Percentiles rank a stretch among this genome's conserved stretches.
Conservation (phyloP, 2,888 invertebrate species). For the Rhabditoides inermis region DNA sequence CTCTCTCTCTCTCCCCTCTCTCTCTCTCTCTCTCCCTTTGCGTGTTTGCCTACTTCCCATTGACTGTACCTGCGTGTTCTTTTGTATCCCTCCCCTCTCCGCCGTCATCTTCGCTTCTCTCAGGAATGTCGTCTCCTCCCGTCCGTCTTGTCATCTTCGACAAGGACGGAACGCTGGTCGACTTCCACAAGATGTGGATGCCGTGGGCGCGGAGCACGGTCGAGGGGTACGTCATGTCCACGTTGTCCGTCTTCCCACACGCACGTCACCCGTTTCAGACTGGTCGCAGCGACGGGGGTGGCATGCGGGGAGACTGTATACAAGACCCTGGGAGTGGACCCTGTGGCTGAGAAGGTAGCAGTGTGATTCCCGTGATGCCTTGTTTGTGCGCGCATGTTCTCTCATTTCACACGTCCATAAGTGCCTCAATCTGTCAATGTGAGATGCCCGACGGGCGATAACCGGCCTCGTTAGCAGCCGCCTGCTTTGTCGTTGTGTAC, state of each 20-base stretch:
- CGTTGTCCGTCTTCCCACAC: background rate
- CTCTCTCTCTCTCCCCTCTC: slow-evolving; percentile 3
- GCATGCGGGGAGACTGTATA: slow-evolving; percentile 52
- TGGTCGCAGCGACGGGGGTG: slow-evolving; percentile 52
- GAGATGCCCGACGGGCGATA: too few relatives aligned
- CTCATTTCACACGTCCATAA: too few relatives aligned
- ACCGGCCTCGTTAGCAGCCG: too few relatives aligned
- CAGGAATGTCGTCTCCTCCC: too few relatives aligned
- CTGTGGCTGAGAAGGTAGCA: slow-evolving; percentile 36
- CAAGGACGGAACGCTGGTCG: slow-evolving; percentile 57
- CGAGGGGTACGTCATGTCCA: background rate
- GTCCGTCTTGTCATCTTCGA: slow-evolving; percentile 57
- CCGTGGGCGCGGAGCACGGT: slow-evolving; percentile 54
- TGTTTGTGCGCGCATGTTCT: too few relatives aligned
- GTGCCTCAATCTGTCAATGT: too few relatives aligned
- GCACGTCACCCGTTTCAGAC: slow-evolving; percentile 40
- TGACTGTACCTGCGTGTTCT: background rate
- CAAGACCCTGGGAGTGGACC: slow-evolving; percentile 54
- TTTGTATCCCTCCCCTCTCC: too few relatives aligned
- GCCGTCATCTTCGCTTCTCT: too few relatives aligned
- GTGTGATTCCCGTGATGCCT: too few relatives aligned
- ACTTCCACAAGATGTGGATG: slow-evolving; percentile 57
- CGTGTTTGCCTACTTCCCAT: background rate
- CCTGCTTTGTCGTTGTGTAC: too few relatives aligned
- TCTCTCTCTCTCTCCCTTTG: background rate